These are phyloP conservation scores for Phalacrocorax carbo DNA, from an alignment of 2,113 vertebrate species.

Conservation along the genomic window DNA sequence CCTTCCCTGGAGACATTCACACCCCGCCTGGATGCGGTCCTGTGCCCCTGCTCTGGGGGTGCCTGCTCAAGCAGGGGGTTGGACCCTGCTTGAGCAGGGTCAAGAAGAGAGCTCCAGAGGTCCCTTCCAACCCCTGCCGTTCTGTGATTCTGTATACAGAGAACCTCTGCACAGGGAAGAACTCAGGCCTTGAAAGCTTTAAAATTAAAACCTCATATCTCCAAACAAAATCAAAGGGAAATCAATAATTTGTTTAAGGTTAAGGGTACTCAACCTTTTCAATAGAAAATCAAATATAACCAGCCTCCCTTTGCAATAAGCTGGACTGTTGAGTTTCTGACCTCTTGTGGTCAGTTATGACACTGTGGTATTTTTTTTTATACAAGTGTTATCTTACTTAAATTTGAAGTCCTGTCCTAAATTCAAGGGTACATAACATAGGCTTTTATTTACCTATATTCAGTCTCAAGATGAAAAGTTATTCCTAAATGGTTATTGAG, in stretches of 20 bases:
- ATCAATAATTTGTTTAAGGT: not conserved
- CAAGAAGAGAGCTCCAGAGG: too few relatives aligned
- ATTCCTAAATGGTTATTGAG: not conserved
- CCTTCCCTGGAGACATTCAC: too few relatives aligned
- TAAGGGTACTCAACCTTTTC: not conserved
- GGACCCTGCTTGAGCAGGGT: too few relatives aligned
- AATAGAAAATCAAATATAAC: not conserved
- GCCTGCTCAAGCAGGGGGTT: too few relatives aligned
- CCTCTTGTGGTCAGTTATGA: not conserved
- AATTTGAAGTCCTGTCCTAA: not conserved
- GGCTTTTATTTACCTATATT: not conserved
- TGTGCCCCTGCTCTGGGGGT: too few relatives aligned
- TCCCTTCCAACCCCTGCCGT: too few relatives aligned
- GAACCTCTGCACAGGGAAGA: not conserved
- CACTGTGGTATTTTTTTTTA: not conserved
- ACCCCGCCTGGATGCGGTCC: too few relatives aligned
- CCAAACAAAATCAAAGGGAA: not conserved
- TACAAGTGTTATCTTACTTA: not conserved
- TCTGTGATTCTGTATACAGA: not conserved
- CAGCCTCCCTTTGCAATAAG: not conserved
- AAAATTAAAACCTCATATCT: not conserved
- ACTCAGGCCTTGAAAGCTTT: not conserved
- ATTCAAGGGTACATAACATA: not conserved
- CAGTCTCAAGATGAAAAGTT: not conserved
- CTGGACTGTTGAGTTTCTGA: not conserved